Base-by-base conservation (phyloP, 30 jellyfish, hydroid and myxozoan genomes). In the Hydra vulgaris region DNA sequence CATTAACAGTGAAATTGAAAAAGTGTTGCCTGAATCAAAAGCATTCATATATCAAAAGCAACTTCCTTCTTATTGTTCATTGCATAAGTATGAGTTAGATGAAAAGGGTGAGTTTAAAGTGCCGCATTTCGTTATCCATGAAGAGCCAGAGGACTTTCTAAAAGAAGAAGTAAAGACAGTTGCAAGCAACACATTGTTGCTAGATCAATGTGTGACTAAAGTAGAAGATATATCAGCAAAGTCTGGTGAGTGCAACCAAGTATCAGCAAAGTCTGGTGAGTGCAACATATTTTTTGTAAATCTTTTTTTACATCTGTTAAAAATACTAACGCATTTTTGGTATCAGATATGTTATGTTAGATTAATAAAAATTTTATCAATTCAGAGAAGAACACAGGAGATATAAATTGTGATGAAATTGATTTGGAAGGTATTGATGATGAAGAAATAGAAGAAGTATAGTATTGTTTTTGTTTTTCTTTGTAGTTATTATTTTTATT, bases 361-460 rank as follows among this genome's bases (percentile, higher is more conserved):
- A n/a, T n/a, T n/a, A n/a, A n/a, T n/a, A n/a, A n/a, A n/a, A n/a
- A n/a, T n/a, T n/a, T n/a, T n/a, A n/a, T n/a, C n/a, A n/a, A n/a
- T n/a, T n/a, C n/a, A n/a, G n/a, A n/a, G n/a, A n/a, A n/a, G n/a
- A n/a, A n/a, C n/a, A n/a, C n/a, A n/a, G n/a, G n/a, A n/a, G 71
- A 56, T 56, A 56, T 15, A 15, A 56, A n/a, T 56, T 15, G 18
- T 27, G 84, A 85, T 53, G 97, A 86, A 27, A 89, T 90, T 20
- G 96, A 90, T 69, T 56, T 90, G 56, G 95, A 86, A 40, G 97
- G 95, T 18, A 27, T 90, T 21, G 96, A 90, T 79, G 97, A 90
- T 52, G 88, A 79, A 25, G 97, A 90, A 56, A 86, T 90, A 53
- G 95, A 90, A 71, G 86, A 79, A 18, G 97, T 90, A 74, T 77